Evolutionary conservation across 1,140 invertebrate species (phyloP).

Genomic region (Drosophila obscura): DNA sequence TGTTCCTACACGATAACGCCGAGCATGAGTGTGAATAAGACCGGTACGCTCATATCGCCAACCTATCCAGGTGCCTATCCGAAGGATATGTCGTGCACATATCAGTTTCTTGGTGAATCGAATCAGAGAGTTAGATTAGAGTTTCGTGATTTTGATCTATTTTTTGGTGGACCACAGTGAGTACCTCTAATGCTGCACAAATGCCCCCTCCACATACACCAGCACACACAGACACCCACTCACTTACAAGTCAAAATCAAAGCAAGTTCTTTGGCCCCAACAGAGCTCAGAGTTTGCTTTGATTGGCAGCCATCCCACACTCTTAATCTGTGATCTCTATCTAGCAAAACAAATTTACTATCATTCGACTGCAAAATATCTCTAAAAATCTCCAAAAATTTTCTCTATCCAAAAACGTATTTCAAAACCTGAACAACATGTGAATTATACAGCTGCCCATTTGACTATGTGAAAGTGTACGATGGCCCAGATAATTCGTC

Average conservation of each 20-base stretch:
- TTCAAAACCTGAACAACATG: slow-evolving; percentile 53
- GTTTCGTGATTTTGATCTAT: slow-evolving; percentile 99
- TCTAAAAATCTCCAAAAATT: slow-evolving; percentile 31
- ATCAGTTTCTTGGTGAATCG: slow-evolving; percentile 95
- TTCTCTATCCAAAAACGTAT: slow-evolving; percentile 57
- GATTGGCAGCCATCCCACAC: slow-evolving; percentile 49
- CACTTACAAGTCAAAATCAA: slow-evolving; percentile 63
- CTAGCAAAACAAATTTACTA: slow-evolving; percentile 19
- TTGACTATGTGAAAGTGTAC: slow-evolving; percentile 98
- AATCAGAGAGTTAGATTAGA: slow-evolving; percentile 97
- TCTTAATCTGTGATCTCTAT: slow-evolving; percentile 30
- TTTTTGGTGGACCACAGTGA: slow-evolving; percentile 99
- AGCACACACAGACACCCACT: slow-evolving; percentile 3
- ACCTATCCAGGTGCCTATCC: slow-evolving; percentile 99
- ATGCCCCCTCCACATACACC: slow-evolving; percentile 25
- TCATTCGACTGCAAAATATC: slow-evolving; percentile 17
- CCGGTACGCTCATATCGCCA: slow-evolving; percentile 95
- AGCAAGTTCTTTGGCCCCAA: slow-evolving; percentile 46
- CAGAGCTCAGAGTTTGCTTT: slow-evolving; percentile 48
- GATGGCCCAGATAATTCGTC: slow-evolving; percentile 94
- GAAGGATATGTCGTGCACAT: slow-evolving; percentile 96
- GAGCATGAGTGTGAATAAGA: slow-evolving; percentile 89
- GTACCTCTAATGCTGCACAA: slow-evolving; percentile 85
- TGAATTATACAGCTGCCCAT: slow-evolving; percentile 92
- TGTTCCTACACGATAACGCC: slow-evolving; percentile 94